These are phyloP conservation scores for Darwinula stevensoni DNA, from an alignment of 2,888 invertebrate genomes.

Conservation along the genomic window DNA sequence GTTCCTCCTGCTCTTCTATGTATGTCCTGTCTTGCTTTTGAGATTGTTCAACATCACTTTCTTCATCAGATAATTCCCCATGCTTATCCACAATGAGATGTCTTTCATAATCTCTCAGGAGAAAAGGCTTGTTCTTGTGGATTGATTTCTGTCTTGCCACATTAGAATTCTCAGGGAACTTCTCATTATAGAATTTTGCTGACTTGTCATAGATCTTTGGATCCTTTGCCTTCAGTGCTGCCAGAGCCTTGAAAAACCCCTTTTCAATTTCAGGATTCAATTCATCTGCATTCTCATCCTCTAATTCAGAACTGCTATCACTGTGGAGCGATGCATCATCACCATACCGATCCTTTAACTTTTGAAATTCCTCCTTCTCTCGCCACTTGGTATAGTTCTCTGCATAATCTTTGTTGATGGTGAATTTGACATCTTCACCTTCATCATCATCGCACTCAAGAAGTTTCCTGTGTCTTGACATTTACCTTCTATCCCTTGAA, in stretches of 20 bases:
- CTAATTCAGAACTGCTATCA: constrained; percentile 22
- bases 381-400: constrained; percentile 53
- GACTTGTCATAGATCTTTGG: constrained; percentile 57
- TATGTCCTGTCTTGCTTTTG: constrained; percentile 22
- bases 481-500: too few relatives aligned
- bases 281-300: constrained; percentile 23
- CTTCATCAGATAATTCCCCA: constrained; percentile 23
- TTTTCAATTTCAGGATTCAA: constrained; percentile 45
- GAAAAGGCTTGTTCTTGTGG: constrained; percentile 29
- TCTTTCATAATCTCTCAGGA: constrained; percentile 45
- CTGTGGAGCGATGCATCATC: constrained; percentile 19
- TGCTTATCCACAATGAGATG: constrained; percentile 36
- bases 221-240: constrained; percentile 58
- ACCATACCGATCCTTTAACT: constrained; percentile 43
- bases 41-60: too few relatives aligned
- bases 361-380: constrained; percentile 54
- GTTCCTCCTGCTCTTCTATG: constrained; percentile 30
- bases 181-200: constrained; percentile 32
- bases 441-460: too few relatives aligned
- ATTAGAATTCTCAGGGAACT: constrained; percentile 10
- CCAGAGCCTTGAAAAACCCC: constrained; percentile 56
- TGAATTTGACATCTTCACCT: too few relatives aligned
- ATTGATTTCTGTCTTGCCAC: constrained; percentile 18
- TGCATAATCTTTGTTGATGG: constrained; percentile 48
- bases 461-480: too few relatives aligned